A percentile compares a stretch with the other conserved stretches of the same genome.
phyloP scores from a whole-genome alignment of 2,113 vertebrate genomes.

The Bos javanicus region DNA sequence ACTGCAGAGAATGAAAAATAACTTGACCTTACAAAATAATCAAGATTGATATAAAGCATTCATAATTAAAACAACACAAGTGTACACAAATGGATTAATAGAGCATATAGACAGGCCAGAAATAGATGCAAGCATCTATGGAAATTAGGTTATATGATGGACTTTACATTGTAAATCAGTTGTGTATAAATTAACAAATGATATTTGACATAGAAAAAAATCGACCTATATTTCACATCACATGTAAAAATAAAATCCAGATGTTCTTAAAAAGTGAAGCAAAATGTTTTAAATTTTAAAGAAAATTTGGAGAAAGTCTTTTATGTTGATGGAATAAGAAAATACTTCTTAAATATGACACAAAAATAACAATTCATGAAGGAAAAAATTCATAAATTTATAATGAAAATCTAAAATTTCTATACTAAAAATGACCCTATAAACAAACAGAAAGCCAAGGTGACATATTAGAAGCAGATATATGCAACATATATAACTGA shows the following conservation, averaged over 20 bases:
- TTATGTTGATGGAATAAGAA: not conserved
- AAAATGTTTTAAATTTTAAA: not conserved
- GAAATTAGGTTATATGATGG: not conserved
- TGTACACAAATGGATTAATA: not conserved
- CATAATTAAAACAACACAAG: not conserved
- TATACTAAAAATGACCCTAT: not conserved
- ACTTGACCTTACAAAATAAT: not conserved
- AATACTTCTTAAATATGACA: not conserved
- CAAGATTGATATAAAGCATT: not conserved
- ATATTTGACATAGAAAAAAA: not conserved
- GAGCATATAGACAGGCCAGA: not conserved
- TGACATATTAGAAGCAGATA: not conserved
- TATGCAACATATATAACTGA: not conserved
- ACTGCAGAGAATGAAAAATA: not conserved
- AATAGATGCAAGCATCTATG: not conserved
- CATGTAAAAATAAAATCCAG: constrained; percentile 15
- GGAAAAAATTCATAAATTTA: not conserved
- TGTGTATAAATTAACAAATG: not conserved
- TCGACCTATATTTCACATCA: not conserved
- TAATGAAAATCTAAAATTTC: not conserved
- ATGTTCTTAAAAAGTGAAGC: not conserved
- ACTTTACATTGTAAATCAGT: not conserved
- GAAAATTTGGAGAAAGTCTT: not conserved
- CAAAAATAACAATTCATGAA: not conserved
- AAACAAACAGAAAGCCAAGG: constrained; percentile 16